These are phyloP conservation scores for Zosterops borbonicus DNA, from an alignment of 2,113 vertebrate genomes.

Conservation along the genomic window DNA sequence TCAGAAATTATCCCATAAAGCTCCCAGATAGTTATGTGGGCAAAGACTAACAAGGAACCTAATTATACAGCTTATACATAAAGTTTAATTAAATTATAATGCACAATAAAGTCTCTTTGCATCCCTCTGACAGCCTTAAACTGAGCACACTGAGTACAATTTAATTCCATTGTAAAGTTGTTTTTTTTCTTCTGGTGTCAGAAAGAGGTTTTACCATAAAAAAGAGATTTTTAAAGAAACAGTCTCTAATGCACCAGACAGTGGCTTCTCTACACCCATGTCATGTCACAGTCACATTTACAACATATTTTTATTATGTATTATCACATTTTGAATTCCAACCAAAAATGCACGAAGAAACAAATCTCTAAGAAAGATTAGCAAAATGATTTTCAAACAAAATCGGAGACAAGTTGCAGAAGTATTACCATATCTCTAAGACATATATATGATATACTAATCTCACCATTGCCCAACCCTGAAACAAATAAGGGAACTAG, in stretches of 20 bases:
- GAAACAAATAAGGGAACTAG: not conserved
- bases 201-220: not conserved
- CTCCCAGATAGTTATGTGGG: not conserved
- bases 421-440: not conserved
- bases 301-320: not conserved
- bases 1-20: not conserved
- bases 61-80: not conserved
- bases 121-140: not conserved
- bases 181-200: not conserved
- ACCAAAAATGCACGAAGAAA: not conserved
- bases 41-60: not conserved
- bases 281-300: not conserved
- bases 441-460: not conserved
- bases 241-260: not conserved
- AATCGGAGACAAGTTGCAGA: not conserved
- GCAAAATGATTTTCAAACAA: not conserved
- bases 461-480: not conserved
- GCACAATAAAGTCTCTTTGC: not conserved
- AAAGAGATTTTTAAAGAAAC: not conserved
- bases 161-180: not conserved
- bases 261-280: not conserved
- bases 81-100: constrained; percentile 3
- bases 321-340: not conserved
- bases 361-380: not conserved
- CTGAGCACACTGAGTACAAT: not conserved